These are phyloP conservation scores for Crotalus tigris DNA, from an alignment of 2,113 vertebrate genomes.

Conservation along the genomic window DNA sequence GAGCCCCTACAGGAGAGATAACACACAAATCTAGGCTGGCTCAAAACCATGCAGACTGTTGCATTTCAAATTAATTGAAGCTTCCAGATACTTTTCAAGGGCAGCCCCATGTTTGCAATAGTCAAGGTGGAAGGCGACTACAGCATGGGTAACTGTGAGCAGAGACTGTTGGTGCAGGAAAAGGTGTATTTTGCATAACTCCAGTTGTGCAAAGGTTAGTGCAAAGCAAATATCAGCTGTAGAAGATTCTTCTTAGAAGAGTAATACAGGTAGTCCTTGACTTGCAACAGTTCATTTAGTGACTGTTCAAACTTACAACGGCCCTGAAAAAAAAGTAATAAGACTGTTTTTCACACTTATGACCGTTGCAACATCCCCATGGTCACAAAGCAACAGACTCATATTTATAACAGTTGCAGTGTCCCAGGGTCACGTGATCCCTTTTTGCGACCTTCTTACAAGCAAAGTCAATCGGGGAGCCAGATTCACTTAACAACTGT, in stretches of 20 bases:
- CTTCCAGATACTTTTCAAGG: too few relatives aligned
- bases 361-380: not conserved
- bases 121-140: too few relatives aligned
- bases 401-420: not conserved
- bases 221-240: not conserved
- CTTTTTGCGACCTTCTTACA: not conserved
- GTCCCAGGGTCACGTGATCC: not conserved
- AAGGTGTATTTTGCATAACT: too few relatives aligned
- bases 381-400: not conserved
- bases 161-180: too few relatives aligned
- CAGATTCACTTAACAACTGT: not conserved
- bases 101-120: too few relatives aligned
- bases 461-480: not conserved
- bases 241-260: not conserved
- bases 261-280: not conserved
- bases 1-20: too few relatives aligned
- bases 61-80: too few relatives aligned
- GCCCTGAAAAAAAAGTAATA: not conserved
- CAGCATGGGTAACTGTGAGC: too few relatives aligned
- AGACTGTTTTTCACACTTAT: too few relatives aligned
- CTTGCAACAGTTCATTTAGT: not conserved
- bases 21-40: too few relatives aligned
- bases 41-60: too few relatives aligned
- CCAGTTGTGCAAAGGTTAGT: not conserved
- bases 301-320: not conserved